Conservation (phyloP, 1,140 invertebrate species). For the Neodiprion pinetum region DNA sequence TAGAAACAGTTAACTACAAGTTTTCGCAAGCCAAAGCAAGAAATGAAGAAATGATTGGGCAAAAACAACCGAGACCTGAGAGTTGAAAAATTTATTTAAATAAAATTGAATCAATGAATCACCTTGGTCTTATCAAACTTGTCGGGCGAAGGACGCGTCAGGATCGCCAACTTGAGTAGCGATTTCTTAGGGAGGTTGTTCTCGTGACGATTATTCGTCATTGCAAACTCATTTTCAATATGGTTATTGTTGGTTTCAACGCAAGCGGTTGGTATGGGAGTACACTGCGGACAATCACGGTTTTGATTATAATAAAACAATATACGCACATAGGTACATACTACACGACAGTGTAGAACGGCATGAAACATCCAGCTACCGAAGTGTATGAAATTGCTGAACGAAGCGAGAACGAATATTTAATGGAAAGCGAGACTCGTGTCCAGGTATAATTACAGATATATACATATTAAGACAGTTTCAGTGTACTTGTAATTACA, state of each 20-base stretch:
- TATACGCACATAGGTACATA: too few species aligned
- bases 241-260: slow-evolving; percentile 4
- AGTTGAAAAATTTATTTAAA: neutral
- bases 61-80: neutral
- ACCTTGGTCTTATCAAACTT: slow-evolving; percentile 5
- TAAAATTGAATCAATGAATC: neutral
- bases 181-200: neutral
- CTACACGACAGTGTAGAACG: too few species aligned
- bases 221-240: slow-evolving; percentile 1
- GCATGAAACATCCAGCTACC: too few species aligned
- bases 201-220: slow-evolving; percentile 1
- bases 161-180: neutral
- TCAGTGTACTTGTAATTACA: too few species aligned
- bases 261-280: neutral
- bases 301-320: neutral
- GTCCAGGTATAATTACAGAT: too few species aligned
- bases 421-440: too few species aligned
- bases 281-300: slow-evolving; percentile 1
- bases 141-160: neutral
- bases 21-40: neutral
- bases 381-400: too few species aligned
- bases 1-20: neutral
- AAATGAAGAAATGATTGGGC: neutral
- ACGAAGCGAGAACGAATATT: too few species aligned
- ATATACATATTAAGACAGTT: too few species aligned